Base-by-base conservation (phyloP, 2,797 vertebrate genomes). In the Hemibagrus guttatus region DNA sequence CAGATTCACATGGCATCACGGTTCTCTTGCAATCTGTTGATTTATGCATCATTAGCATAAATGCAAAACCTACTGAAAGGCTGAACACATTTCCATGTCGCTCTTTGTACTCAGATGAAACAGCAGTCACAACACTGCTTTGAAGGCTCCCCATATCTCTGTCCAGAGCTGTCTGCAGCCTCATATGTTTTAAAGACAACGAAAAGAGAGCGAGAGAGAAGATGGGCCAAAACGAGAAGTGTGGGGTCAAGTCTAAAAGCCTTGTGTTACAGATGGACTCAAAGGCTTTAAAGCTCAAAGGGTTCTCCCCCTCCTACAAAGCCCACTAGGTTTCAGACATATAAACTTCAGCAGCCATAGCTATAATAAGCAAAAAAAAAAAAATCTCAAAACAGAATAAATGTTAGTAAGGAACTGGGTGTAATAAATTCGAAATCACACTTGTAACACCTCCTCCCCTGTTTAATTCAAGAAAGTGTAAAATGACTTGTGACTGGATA, bases 201-300 rank as follows among this genome's bases (percentile, higher is more conserved):
- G 87, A 91, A 89, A 90, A 91, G 84, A 49, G 85, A 72, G 82
- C 49, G 72, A 71, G 85, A 88, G 84, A 88, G 42, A 84, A 84
- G 79, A 88, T 69, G 86, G 80, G 87, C 83, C 85, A 64, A 85
- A 89, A 85, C 81, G 76, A 74, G 86, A 90, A 86, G 91, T 90
- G 91, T 90, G 89, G 89, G 90, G 93, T 94, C 90, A 94, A 90
- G 89, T 89, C 91, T 94, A 93, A 94, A 94, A 95, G 93, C 89
- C 23, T 79, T 72, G 84, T 90, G 85, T 76, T 88, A 69, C 89
- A 87, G 85, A 90, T 85, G 86, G 91, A 92, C 90, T 88, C 89
- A 92, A 91, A 90, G 89, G 85, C 89, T 89, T 94, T 91, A 94
- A 93, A 93, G 92, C 91, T 90, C 87, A 92, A 88, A 86, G 81